Percentiles rank a stretch among this genome's conserved stretches.
Evolutionary conservation across 2,888 invertebrate species (phyloP).

Genomic region (Scelioninae gen. 1): DNA sequence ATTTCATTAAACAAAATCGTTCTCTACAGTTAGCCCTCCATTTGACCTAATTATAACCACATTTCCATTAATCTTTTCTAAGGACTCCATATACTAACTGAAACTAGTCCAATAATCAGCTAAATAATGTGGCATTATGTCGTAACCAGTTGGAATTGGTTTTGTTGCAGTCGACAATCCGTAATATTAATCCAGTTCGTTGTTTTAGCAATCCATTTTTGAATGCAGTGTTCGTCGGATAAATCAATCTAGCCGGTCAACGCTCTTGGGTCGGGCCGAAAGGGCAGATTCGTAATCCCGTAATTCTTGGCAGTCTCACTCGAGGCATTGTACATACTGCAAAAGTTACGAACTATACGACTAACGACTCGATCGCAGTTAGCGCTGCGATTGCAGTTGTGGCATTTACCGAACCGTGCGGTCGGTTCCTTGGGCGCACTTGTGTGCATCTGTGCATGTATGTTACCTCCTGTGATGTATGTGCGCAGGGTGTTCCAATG

Average conservation of each 20-base stretch:
- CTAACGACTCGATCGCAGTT: conserved; percentile 67
- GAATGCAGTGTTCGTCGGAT: conserved; percentile 46
- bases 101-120: too few species aligned
- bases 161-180: neutral
- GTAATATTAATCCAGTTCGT: conserved; percentile 43
- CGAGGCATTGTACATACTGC: conserved; percentile 56
- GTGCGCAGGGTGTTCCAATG: conserved; percentile 59
- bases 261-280: conserved; percentile 71
- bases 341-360: conserved; percentile 47
- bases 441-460: conserved; percentile 60
- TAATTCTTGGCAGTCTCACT: conserved; percentile 70
- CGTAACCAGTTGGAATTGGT: too few species aligned
- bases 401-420: conserved; percentile 69
- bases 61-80: too few species aligned
- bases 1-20: too few species aligned
- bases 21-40: too few species aligned
- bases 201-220: conserved; percentile 42
- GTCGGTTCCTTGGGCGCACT: conserved; percentile 51
- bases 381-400: conserved; percentile 68
- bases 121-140: too few species aligned
- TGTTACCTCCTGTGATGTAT: conserved; percentile 46
- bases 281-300: conserved; percentile 75
- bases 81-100: too few species aligned
- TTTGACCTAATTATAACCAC: too few species aligned
- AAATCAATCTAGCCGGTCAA: conserved; percentile 73